Base-by-base conservation (phyloP, 2,888 invertebrate genomes). In the Drosophila robusta region DNA sequence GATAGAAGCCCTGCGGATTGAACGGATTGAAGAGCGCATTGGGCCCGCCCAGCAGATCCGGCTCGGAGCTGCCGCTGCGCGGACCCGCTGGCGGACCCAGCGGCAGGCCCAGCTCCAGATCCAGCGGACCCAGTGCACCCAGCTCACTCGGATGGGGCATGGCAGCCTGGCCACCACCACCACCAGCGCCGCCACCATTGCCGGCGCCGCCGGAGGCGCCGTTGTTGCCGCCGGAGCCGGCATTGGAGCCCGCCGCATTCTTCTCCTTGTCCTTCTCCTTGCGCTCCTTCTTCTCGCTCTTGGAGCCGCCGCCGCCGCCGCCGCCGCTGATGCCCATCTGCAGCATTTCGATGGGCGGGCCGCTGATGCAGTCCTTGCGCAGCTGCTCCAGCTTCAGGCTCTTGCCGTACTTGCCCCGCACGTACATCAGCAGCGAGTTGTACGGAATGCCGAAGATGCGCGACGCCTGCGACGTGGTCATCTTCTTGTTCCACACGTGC, bases 401-500 rank as follows among this genome's bases (percentile, higher is more conserved):
- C 92, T 97, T 97, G n/a, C 97, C 97, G 92, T 97, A 97, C 91
- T 97, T 97, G 55, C 97, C 97, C 47, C 97, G 94, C 29, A 97
- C 97, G 93, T 97, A 97, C 97, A 97, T 97, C 60, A 97, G 93
- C 50, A 97, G 93, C 46, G 97, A 97, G 93, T 97, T 97, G 94
- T 97, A 97, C n/a, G 97, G 97, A 77, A 97, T 97, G 44, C 97
- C 97, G 92, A 97, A 97, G 91, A 97, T 96, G 72, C 97, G 93
- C 24, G 97, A 97, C 9, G 97, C 97, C 92, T 97, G 97, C 89
- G 97, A 97, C 45, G 97, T 97, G 72, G 97, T 97, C 97, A 97
- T 97, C 91, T 97, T 97, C 91, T 97, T 97, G 93, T 97, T 97
- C 97, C 97, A 97, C n/a, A 97, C 97, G 92, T 97, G 97, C 90